Evolutionary conservation across 2,888 invertebrate genomes (phyloP), one percentile per base, ranked within the genome.

Genomic region (Pasiphila rectangulata): DNA sequence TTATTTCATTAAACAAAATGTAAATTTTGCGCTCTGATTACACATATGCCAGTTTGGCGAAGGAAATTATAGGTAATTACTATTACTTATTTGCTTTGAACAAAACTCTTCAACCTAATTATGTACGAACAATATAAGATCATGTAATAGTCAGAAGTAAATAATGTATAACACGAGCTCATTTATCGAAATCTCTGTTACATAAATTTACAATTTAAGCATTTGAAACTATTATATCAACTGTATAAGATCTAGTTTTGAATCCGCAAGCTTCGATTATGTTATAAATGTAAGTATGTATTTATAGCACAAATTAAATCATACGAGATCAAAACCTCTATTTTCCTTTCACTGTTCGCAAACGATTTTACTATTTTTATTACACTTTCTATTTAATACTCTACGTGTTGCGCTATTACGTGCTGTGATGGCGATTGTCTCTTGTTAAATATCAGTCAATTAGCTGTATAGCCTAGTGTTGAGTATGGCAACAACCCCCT

Each of bases 361-460:
- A 71, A 56, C 72, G 69, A 75, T 79, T 79, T 75, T 74, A 72
- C 67, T 71, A 75, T 75, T 78, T 82, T 76, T 75, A 79, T 76
- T 70, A 53, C 35, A 82, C 84, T 85, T 83, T 84, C 83, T 82
- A 82, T 80, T 79, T 78, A 78, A 79, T 80, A 77, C 67, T 64
- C 63, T 72, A 75, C 75, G 71, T 74, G 74, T 50, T 59, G 45
- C 49, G 54, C 56, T 56, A 73, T 76, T 81, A 74, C 72, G 71
- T 72, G 65, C 65, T 51, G 52, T 63, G 59, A 71, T 69, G 57
- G 62, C 59, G 53, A 63, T 55, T 55, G 47, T n/a, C n/a, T n/a
- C 3, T 21, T 6, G 6, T 21, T 7, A 4, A 6, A 21, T 7
- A 6, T 21, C 21, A 21, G n/a, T n/a, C n/a, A n/a, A n/a, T n/a